phyloP scores from a whole-genome alignment of 2,113 vertebrate species.

The Istiophorus platypterus region DNA sequence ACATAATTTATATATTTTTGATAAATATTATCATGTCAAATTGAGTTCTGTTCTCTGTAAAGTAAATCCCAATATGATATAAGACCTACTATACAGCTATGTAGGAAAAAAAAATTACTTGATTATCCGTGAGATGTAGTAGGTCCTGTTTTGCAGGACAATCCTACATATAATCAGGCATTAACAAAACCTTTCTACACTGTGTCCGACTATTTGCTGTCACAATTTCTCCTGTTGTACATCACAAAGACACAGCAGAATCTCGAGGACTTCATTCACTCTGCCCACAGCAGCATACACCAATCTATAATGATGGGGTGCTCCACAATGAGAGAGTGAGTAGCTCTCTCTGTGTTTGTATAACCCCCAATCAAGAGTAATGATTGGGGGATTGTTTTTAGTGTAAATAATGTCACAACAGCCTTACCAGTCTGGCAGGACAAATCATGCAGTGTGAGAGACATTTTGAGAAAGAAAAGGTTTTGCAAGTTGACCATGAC shows the following conservation, averaged over 20 bases:
- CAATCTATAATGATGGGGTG: slow-evolving; percentile 11
- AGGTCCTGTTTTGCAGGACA: background rate
- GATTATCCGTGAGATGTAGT: too few relatives aligned
- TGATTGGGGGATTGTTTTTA: background rate
- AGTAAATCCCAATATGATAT: too few relatives aligned
- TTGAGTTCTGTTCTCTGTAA: too few relatives aligned
- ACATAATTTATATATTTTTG: too few relatives aligned
- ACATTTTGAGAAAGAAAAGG: background rate
- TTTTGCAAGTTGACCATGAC: background rate
- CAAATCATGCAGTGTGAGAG: background rate
- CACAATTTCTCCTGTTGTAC: background rate
- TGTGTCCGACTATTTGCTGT: background rate
- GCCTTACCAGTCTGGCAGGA: background rate
- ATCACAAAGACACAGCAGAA: background rate
- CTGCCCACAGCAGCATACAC: background rate
- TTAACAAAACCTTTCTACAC: background rate
- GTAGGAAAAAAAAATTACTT: too few relatives aligned
- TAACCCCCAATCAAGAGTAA: slow-evolving; percentile 3
- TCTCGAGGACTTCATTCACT: slow-evolving; percentile 2
- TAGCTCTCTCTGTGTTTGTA: background rate
- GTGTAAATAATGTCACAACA: background rate
- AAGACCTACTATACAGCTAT: too few relatives aligned
- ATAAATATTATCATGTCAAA: too few relatives aligned
- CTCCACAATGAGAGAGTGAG: slow-evolving; percentile 25
- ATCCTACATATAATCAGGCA: background rate